Conservation (phyloP, 2,113 vertebrate genomes). For the Gavialis gangeticus region DNA sequence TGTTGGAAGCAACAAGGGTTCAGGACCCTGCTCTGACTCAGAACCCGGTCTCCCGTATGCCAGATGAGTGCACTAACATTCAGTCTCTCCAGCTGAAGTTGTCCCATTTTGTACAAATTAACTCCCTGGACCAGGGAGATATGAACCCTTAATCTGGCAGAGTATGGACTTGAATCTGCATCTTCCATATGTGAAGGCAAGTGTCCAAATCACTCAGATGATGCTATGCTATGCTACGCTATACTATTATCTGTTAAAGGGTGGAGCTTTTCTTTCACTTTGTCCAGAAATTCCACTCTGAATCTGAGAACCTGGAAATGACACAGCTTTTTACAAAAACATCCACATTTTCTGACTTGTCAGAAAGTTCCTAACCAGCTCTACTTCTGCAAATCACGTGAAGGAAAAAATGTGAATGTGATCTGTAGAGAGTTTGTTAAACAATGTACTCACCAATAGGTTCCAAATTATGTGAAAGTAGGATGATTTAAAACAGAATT, state of each 20-base stretch:
- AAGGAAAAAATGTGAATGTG: constrained; percentile 28
- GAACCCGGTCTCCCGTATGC: too few relatives aligned
- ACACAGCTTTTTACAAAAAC: constrained; percentile 49
- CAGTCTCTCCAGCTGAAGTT: neutral
- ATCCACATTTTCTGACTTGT: constrained; percentile 51
- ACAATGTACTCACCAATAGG: neutral
- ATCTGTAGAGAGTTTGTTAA: constrained; percentile 6
- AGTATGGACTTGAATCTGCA: too few relatives aligned
- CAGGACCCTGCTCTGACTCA: too few relatives aligned
- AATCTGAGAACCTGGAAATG: constrained; percentile 48
- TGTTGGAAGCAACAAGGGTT: too few relatives aligned
- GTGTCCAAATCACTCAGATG: neutral
- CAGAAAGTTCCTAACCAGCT: constrained; percentile 56
- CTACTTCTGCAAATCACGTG: constrained; percentile 3
- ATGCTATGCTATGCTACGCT: neutral
- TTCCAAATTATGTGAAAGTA: neutral
- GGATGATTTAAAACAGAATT: constrained; percentile 18
- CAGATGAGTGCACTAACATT: neutral
- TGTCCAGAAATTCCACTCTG: constrained; percentile 20
- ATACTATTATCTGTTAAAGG: constrained; percentile 22
- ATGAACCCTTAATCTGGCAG: neutral
- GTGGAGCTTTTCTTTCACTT: constrained; percentile 3
- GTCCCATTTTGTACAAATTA: neutral
- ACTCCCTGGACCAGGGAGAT: neutral
- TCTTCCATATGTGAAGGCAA: neutral